phyloP scores from a whole-genome alignment of 35 echinoderm and acorn worm species.

The Apostichopus californicus region DNA sequence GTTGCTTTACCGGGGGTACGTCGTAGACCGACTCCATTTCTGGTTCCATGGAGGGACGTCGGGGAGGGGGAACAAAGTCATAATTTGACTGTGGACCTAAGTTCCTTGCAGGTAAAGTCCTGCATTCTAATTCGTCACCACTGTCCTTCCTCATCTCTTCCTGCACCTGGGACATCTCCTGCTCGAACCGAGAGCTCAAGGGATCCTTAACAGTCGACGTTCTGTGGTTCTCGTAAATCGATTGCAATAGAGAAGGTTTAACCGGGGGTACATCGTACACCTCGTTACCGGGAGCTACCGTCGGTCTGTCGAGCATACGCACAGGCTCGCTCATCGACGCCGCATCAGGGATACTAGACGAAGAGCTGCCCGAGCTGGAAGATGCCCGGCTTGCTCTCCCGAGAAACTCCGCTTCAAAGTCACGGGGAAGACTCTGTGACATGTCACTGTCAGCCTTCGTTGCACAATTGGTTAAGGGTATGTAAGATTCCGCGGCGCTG shows the following conservation, averaged over 20 bases:
- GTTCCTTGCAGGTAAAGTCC: background rate
- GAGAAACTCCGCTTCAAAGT: slow-evolving; percentile 28
- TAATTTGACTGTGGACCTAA: slow-evolving; percentile 7
- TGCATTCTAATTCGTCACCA: background rate
- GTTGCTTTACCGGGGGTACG: slow-evolving; percentile 18
- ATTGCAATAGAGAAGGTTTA: slow-evolving; percentile 28
- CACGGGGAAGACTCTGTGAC: slow-evolving; percentile 46
- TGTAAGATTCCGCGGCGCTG: slow-evolving; percentile 16
- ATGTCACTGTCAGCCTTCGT: slow-evolving; percentile 21
- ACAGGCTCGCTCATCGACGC: slow-evolving; percentile 17
- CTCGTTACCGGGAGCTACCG: background rate
- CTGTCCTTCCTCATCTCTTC: slow-evolving; percentile 10
- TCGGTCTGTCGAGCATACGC: background rate
- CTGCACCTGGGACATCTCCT: slow-evolving; percentile 29
- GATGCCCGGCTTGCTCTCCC: background rate
- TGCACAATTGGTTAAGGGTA: slow-evolving; percentile 38
- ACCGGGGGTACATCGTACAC: slow-evolving; percentile 36
- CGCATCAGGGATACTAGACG: slow-evolving; percentile 10
- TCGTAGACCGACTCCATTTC: slow-evolving; percentile 25
- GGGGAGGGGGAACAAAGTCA: slow-evolving; percentile 35
- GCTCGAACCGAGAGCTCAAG: slow-evolving; percentile 41
- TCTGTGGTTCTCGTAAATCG: slow-evolving; percentile 46
- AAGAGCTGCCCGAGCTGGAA: slow-evolving; percentile 48
- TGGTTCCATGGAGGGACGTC: background rate
- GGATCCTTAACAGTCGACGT: slow-evolving; percentile 3